Conservation (phyloP, 1,140 invertebrate species). For the Homalodisca vitripennis region DNA sequence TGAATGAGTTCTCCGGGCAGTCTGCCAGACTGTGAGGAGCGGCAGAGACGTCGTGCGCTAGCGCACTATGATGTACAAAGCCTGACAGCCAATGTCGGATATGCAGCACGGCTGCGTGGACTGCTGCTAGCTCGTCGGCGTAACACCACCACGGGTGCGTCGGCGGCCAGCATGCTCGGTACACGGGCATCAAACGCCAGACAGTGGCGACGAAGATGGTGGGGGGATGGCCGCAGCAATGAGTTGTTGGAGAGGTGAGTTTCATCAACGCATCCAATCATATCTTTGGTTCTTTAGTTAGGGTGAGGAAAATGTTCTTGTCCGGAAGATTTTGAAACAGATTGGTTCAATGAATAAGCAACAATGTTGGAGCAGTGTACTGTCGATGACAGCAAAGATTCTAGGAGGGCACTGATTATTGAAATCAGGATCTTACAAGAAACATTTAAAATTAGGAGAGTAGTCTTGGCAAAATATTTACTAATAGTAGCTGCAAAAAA, state of each 20-base stretch:
- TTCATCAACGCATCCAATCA: no score
- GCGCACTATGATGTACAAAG: slow-evolving; percentile 93
- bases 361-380: no score
- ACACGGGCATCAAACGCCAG: slow-evolving; percentile 61
- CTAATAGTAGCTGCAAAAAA: no score
- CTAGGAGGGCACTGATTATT: no score
- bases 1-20: slow-evolving; percentile 41
- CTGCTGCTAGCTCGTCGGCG: slow-evolving; percentile 73
- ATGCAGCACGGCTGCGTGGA: slow-evolving; percentile 68
- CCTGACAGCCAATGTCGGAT: slow-evolving; percentile 78
- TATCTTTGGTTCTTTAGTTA: no score
- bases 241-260: slow-evolving; percentile 52
- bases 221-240: slow-evolving; percentile 73
- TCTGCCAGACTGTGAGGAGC: slow-evolving; percentile 58
- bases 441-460: no score
- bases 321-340: no score
- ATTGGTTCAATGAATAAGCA: no score
- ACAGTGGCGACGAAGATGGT: slow-evolving; percentile 61
- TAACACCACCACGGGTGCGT: slow-evolving; percentile 88
- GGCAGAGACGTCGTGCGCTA: slow-evolving; percentile 69
- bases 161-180: slow-evolving; percentile 72
- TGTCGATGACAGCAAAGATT: no score
- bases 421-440: no score
- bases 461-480: no score
- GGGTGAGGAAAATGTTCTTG: no score